Evolutionary conservation across 1,140 invertebrate species (phyloP).

Genomic region (Oncopeltus fasciatus): DNA sequence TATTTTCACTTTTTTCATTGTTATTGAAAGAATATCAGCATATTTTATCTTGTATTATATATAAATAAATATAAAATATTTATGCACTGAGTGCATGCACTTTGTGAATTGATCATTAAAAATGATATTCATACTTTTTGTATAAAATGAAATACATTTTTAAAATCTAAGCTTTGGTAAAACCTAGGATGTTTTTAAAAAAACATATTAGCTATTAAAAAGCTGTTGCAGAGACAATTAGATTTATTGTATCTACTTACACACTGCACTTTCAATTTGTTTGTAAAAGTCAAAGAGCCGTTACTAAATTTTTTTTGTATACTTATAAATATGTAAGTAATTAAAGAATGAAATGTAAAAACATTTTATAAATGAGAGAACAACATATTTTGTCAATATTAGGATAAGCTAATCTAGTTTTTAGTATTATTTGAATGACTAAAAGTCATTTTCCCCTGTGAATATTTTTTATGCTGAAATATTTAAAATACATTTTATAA

Average conservation of each 20-base stretch:
- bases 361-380: slow-evolving; percentile 3
- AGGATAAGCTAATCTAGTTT: slow-evolving; percentile 2
- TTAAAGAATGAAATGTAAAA: background rate
- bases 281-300: background rate
- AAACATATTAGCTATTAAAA: background rate
- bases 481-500: background rate
- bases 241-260: background rate
- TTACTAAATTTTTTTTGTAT: background rate
- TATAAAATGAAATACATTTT: background rate
- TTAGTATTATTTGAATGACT: slow-evolving; percentile 4
- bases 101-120: slow-evolving; percentile 17
- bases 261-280: slow-evolving; percentile 3
- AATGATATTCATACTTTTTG: slow-evolving; percentile 7
- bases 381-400: slow-evolving; percentile 6
- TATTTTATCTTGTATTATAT: slow-evolving; percentile 13
- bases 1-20: slow-evolving; percentile 6
- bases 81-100: slow-evolving; percentile 19
- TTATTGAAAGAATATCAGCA: slow-evolving; percentile 10
- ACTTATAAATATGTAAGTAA: background rate
- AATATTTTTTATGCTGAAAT: slow-evolving; percentile 7
- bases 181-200: too few species aligned
- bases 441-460: slow-evolving; percentile 1
- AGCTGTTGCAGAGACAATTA: slow-evolving; percentile 1
- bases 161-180: background rate
- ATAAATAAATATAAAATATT: background rate